These are phyloP conservation scores for Schizothorax lantsangensis DNA, from an alignment of 2,797 vertebrate species.

Conservation along the genomic window DNA sequence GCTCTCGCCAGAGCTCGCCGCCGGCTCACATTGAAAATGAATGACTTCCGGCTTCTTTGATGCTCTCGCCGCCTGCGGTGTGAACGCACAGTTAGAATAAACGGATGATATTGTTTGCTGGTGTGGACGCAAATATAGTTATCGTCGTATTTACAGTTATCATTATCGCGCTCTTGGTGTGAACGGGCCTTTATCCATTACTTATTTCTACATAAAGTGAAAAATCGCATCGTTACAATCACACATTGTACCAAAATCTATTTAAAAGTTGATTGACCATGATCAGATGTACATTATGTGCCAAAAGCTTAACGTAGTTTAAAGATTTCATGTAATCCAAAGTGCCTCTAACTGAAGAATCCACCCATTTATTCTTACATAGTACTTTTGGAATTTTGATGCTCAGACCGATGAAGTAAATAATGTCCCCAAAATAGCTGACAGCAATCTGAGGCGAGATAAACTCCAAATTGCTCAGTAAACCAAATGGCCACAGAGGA, in stretches of 20 bases:
- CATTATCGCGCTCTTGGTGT: not conserved
- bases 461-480: constrained; percentile 52
- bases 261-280: not conserved
- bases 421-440: constrained; percentile 51
- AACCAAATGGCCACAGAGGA: constrained; percentile 52
- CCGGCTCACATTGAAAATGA: too few species aligned
- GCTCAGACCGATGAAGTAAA: constrained; percentile 32
- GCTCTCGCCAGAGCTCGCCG: too few species aligned
- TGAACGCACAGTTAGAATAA: too few species aligned
- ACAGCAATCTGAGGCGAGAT: constrained; percentile 46
- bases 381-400: constrained; percentile 23
- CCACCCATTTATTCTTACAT: constrained; percentile 31
- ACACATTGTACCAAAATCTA: not conserved
- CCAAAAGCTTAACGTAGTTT: not conserved
- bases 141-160: not conserved
- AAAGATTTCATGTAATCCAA: not conserved
- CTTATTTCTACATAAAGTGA: not conserved
- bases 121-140: not conserved
- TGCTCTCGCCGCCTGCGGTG: too few species aligned
- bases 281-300: not conserved
- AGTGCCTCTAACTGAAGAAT: not conserved
- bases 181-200: not conserved
- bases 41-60: too few species aligned
- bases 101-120: not conserved
- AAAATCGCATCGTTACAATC: not conserved